A percentile compares a stretch with the other conserved stretches of the same genome.
Evolutionary conservation across 2,113 vertebrate species (phyloP).

Genomic region (Clinocottus analis): DNA sequence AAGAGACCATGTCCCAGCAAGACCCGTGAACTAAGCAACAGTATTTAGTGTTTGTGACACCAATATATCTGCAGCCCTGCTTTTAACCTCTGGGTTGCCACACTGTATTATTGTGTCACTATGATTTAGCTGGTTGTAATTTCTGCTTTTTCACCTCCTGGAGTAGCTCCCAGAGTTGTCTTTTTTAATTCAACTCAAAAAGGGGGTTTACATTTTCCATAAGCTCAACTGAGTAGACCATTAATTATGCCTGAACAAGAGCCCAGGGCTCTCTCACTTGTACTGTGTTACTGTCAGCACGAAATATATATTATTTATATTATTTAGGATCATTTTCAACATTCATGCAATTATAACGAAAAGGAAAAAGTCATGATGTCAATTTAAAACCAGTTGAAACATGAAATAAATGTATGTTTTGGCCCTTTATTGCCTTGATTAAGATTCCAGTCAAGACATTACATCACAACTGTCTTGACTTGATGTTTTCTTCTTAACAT

Average conservation of each 20-base stretch:
- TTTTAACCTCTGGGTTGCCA: conserved; percentile 28
- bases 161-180: background rate
- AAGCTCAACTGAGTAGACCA: background rate
- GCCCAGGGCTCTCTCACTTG: background rate
- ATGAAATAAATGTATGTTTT: background rate
- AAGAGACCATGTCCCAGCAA: conserved; percentile 2
- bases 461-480: background rate
- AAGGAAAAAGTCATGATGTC: background rate
- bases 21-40: conserved; percentile 3
- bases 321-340: background rate
- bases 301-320: no score
- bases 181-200: conserved; percentile 1
- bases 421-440: background rate
- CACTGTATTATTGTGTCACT: conserved; percentile 25
- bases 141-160: conserved; percentile 9
- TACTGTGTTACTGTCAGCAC: background rate
- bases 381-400: background rate
- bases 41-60: conserved; percentile 15
- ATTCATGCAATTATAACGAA: background rate
- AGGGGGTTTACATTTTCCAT: background rate
- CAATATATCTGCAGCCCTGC: conserved; percentile 41
- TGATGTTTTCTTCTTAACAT: background rate
- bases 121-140: conserved; percentile 8
- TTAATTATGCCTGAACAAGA: background rate
- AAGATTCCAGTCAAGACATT: background rate